phyloP scores from a whole-genome alignment of 2,888 invertebrate genomes.

The Epinotia bilunana region DNA sequence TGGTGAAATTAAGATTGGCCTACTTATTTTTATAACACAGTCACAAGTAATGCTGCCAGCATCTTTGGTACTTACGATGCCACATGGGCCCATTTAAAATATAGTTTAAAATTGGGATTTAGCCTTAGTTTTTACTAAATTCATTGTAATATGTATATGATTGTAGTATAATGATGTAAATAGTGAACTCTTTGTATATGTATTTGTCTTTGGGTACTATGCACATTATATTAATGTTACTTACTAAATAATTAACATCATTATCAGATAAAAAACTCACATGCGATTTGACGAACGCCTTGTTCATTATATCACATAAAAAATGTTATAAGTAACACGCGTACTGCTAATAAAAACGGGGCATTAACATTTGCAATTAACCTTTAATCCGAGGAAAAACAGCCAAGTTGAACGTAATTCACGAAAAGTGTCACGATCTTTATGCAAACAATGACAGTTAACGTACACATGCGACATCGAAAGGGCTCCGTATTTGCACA shows the following conservation, averaged over 20 bases:
- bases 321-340: neutral
- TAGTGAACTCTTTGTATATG: too few relatives aligned
- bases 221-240: too few relatives aligned
- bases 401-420: slow-evolving; percentile 28
- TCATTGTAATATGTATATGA: too few relatives aligned
- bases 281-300: neutral
- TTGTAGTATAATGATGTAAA: too few relatives aligned
- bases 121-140: too few relatives aligned
- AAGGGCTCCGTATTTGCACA: slow-evolving; percentile 67
- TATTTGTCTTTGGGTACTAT: too few relatives aligned
- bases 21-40: too few relatives aligned
- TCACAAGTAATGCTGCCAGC: too few relatives aligned
- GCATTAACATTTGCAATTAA: slow-evolving; percentile 6
- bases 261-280: neutral
- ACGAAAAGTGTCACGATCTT: slow-evolving; percentile 44
- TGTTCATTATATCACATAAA: neutral
- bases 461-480: slow-evolving; percentile 59
- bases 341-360: neutral
- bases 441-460: slow-evolving; percentile 63
- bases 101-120: too few relatives aligned
- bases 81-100: too few relatives aligned
- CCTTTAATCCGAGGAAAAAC: slow-evolving; percentile 20
- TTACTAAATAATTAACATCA: neutral
- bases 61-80: too few relatives aligned
- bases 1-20: too few relatives aligned